These are phyloP conservation scores for Tichodroma muraria DNA, from an alignment of 2,113 vertebrate genomes.

Conservation along the genomic window DNA sequence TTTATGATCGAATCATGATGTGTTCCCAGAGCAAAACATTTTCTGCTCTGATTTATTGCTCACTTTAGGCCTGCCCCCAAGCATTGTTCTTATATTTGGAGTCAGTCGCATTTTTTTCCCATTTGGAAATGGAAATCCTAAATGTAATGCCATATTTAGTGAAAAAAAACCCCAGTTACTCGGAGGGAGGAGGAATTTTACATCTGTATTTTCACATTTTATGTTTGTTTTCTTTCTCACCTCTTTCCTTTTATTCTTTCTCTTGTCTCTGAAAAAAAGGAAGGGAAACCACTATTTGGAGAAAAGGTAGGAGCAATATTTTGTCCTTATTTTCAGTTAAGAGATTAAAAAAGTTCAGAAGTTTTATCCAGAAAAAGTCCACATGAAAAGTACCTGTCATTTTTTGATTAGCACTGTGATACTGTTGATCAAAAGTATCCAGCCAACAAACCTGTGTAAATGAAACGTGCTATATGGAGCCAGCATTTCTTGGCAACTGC, in stretches of 20 bases:
- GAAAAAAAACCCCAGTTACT: background rate
- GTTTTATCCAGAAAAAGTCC: background rate
- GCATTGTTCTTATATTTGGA: slow-evolving; percentile 27
- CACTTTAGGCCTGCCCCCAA: slow-evolving; percentile 16
- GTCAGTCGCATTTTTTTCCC: background rate
- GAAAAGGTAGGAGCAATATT: background rate
- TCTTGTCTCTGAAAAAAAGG: background rate
- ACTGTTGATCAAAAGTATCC: background rate
- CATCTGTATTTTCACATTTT: background rate
- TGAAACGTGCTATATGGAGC: background rate
- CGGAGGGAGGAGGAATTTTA: background rate
- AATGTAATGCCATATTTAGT: background rate
- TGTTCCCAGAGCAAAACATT: background rate
- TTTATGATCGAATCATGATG: slow-evolving; percentile 11
- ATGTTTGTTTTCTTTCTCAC: background rate
- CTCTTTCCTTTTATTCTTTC: background rate
- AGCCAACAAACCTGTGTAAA: background rate
- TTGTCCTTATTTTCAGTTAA: background rate
- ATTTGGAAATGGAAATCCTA: slow-evolving; percentile 24
- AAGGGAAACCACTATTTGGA: background rate
- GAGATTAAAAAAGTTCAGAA: background rate
- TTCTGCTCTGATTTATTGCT: slow-evolving; percentile 29
- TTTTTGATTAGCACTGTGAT: background rate
- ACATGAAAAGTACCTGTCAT: background rate
- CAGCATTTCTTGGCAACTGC: background rate